A percentile compares a stretch with the other conserved stretches of the same genome.
Conservation (phyloP, 2,797 vertebrate species). For the Lindbergichthys nudifrons region DNA sequence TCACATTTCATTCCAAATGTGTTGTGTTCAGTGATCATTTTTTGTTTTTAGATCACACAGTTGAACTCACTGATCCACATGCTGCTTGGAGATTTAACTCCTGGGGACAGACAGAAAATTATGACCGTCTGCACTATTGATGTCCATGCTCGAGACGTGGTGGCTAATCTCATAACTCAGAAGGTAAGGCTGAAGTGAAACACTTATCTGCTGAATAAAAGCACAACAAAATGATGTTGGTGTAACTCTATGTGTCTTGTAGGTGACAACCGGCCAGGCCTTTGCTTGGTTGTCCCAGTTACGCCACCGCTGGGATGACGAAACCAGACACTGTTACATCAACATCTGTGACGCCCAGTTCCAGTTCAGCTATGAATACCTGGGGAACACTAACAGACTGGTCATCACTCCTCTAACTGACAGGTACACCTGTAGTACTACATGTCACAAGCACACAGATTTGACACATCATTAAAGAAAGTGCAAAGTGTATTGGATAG, state of each 20-base stretch:
- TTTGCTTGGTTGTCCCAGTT: conserved; percentile 89
- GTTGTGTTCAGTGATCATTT: conserved; percentile 18
- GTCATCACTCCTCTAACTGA: conserved; percentile 90
- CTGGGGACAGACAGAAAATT: conserved; percentile 92
- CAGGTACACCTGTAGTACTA: conserved; percentile 70
- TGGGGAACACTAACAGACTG: conserved; percentile 87
- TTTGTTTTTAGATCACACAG: conserved; percentile 91
- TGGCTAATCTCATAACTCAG: conserved; percentile 88
- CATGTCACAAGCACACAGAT: background rate
- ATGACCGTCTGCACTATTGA: conserved; percentile 92
- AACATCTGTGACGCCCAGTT: conserved; percentile 90
- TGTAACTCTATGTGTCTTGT: conserved; percentile 16
- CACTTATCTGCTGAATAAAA: background rate
- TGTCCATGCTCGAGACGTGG: conserved; percentile 89
- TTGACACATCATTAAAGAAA: background rate
- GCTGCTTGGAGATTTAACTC: conserved; percentile 90
- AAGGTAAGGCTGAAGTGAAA: conserved; percentile 81
- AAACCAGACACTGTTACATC: conserved; percentile 82
- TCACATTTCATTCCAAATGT: no score
- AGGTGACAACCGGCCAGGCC: conserved; percentile 86
- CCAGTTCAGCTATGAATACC: conserved; percentile 88
- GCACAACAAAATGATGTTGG: background rate
- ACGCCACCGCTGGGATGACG: conserved; percentile 87
- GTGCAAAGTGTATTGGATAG: background rate
- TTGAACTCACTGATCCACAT: conserved; percentile 94